phyloP scores from a whole-genome alignment of 2,113 vertebrate species.

The Tragelaphus scriptus region DNA sequence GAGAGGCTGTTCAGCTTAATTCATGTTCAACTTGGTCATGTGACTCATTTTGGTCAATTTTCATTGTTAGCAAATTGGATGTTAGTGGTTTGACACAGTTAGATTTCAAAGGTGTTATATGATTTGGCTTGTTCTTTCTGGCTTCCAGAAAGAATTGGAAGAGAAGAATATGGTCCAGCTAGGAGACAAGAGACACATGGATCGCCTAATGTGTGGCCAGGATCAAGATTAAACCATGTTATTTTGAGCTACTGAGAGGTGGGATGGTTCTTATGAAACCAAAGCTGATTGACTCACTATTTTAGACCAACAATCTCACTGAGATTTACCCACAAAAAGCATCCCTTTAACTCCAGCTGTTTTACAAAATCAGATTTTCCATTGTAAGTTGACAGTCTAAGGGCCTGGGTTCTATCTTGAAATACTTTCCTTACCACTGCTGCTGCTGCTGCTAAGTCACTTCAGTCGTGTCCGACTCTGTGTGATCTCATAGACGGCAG shows the following conservation, averaged over 20 bases:
- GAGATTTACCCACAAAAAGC: not conserved
- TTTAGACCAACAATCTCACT: not conserved
- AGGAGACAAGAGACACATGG: not conserved
- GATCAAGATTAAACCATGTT: not conserved
- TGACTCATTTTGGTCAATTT: not conserved
- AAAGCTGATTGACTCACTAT: not conserved
- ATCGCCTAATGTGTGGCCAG: not conserved
- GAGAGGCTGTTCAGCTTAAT: not conserved
- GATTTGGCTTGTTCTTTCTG: not conserved
- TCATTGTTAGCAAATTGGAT: not conserved
- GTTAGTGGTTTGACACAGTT: not conserved
- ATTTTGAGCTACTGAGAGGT: not conserved
- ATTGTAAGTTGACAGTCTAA: not conserved
- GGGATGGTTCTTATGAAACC: not conserved
- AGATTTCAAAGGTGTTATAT: not conserved
- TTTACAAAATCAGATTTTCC: not conserved
- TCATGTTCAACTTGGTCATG: not conserved
- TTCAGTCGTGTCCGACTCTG: too few relatives aligned
- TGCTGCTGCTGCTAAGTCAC: too few relatives aligned
- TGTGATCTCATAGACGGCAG: too few relatives aligned
- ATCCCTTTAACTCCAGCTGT: not conserved
- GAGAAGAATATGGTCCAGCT: not conserved
- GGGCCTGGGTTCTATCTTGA: not conserved
- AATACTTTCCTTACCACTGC: not conserved
- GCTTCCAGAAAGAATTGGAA: not conserved